Base-by-base conservation (phyloP, 2,888 invertebrate genomes). In the Trypoxylon attenuatum region DNA sequence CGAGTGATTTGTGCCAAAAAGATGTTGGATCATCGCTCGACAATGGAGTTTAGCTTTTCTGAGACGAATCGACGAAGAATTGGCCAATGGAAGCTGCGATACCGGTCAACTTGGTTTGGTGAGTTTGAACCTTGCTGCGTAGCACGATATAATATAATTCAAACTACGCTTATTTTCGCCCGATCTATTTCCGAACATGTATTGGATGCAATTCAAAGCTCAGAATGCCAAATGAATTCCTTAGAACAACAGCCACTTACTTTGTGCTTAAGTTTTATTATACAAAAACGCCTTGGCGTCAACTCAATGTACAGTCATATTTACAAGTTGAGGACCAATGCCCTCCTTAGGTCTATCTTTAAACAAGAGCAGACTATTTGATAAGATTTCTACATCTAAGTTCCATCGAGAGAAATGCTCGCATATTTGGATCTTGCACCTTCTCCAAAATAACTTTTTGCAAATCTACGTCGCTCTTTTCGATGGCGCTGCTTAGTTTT, bases 391-490 rank as follows among this genome's bases (percentile, higher is more conserved):
- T 78, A 23, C 75, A 76, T 76, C 90, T 89, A 2, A 97, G 87
- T 86, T 97, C 97, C 88, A 94, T 90, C 80, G 92, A 89, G 5
- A 97, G 87, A 85, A 94, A 97, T 2, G 95, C 94, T 84, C 90
- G 92, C 89, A 97, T 91, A 67, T 92, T 94, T 0, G 94, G 93
- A 88, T 97, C 96, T 0, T 91, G 88, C 10, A 96, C 90, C 85
- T 91, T 91, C 23, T 93, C 91, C 56, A 94, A 84, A n/a, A 97
- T 92, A 54, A 91, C 89, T 81, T 93, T 90, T 23, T 91, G 89
- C 0, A 92, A 90, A 55, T 92, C 90, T 47, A 91, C 91, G 0
- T 93, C 93, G 15, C 93, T 93, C 72, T 92, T 92, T 68, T 90
- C 87, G 8, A 91, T 87, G 78, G 91, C 87, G 71, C 90, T 89